A percentile compares a stretch with the other conserved stretches of the same genome.
These are phyloP conservation scores for Gyps fulvus DNA, from an alignment of 2,113 vertebrate species.

Conservation along the genomic window DNA sequence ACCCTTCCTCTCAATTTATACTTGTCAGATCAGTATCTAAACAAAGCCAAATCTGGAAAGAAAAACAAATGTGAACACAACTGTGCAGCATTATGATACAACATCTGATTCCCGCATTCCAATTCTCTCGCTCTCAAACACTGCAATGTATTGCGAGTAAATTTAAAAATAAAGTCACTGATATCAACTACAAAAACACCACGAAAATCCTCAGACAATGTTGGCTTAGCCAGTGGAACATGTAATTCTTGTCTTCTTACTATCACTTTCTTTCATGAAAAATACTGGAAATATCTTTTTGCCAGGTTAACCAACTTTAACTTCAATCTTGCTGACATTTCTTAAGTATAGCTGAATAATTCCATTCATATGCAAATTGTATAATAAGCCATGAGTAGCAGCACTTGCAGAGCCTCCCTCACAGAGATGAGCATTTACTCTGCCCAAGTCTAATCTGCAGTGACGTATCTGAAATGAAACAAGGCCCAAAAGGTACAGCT, in stretches of 20 bases:
- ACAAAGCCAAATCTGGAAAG: neutral
- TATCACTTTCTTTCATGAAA: constrained; percentile 26
- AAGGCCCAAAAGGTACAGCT: neutral
- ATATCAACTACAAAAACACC: neutral
- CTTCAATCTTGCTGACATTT: constrained; percentile 25
- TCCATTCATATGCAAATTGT: constrained; percentile 27
- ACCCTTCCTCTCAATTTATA: neutral
- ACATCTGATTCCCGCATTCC: neutral
- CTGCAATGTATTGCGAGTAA: neutral
- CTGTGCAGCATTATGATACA: neutral
- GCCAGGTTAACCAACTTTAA: constrained; percentile 43
- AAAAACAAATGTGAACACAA: neutral
- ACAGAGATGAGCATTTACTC: neutral
- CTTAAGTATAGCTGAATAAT: neutral
- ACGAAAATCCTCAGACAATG: neutral
- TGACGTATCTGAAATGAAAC: neutral
- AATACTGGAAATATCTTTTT: constrained; percentile 18
- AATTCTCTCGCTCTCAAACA: neutral
- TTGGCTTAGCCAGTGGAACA: neutral
- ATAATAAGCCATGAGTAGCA: neutral
- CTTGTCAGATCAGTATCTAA: neutral
- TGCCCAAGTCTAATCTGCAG: neutral
- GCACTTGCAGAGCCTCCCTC: neutral
- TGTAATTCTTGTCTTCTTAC: neutral
- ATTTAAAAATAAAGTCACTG: constrained; percentile 18